These are phyloP conservation scores for Hypsibius dujardini DNA, from an alignment of 1,140 invertebrate genomes.

Conservation along the genomic window DNA sequence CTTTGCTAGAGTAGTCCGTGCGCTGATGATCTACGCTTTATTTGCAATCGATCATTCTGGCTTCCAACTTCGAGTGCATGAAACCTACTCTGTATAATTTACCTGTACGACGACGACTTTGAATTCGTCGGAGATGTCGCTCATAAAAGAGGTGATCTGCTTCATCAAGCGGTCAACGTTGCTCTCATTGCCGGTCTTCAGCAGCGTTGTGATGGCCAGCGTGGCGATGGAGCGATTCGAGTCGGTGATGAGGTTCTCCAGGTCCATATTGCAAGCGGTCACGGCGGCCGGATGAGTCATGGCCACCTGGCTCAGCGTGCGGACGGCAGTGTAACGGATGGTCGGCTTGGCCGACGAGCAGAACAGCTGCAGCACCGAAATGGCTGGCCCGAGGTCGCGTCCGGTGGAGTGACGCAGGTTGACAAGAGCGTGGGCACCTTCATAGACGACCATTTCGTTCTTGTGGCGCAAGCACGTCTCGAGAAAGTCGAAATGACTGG, in stretches of 20 bases:
- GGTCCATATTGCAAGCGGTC: conserved; percentile 86
- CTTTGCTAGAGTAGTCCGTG: too few species aligned
- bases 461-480: conserved; percentile 83
- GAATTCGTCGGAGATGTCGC: conserved; percentile 96
- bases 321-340: conserved; percentile 76
- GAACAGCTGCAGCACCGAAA: conserved; percentile 84
- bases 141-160: conserved; percentile 90
- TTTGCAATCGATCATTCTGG: too few species aligned
- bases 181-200: conserved; percentile 90
- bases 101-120: conserved; percentile 65
- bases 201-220: conserved; percentile 84
- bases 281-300: conserved; percentile 81
- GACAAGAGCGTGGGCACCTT: conserved; percentile 74
- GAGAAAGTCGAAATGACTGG: conserved; percentile 60
- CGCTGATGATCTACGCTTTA: too few species aligned
- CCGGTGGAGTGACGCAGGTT: conserved; percentile 58
- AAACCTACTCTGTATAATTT: too few species aligned
- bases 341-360: conserved; percentile 84
- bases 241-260: conserved; percentile 93
- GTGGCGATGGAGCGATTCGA: conserved; percentile 88
- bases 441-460: conserved; percentile 93
- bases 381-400: conserved; percentile 71
- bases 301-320: conserved; percentile 73
- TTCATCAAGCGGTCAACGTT: conserved; percentile 96
- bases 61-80: too few species aligned